Evolutionary conservation across 2,797 vertebrate genomes (phyloP), one percentile per base, ranked within the genome.

Genomic region (Spheniscus humboldti): DNA sequence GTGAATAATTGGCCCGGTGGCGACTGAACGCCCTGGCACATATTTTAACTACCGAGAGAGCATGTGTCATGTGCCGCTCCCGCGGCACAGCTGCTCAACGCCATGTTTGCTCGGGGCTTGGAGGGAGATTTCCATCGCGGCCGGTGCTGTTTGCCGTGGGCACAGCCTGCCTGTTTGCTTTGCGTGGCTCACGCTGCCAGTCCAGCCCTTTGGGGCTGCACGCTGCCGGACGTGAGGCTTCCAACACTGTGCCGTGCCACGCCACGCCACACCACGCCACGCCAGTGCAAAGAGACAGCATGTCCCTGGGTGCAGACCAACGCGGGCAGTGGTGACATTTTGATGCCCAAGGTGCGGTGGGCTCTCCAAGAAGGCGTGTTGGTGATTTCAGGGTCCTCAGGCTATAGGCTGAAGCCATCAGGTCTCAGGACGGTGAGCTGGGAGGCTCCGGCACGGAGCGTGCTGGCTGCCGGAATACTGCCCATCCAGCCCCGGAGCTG

Each of bases 171-270:
- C 85, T 89, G 28, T 90, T 94, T 76, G 92, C 73, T 78, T 48
- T 18, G 52, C 4, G 0, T 12, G 55, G 3, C 48, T 56, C 25
- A 1, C 2, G 18, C 20, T 25, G 18, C 22, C 13, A 3, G 27
- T 9, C 45, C 53, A 19, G 23, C 37, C 60, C 80, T 79, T 31
- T 1, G 35, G 43, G 43, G 31, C 18, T 20, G 19, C 39, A 0
- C 5, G 12, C 10, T 20, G 41, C 19, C 2, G 4, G 33, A 9
- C 4, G 4, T 0, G 64, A 13, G 33, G 13, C 13, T 56, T 50
- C 52, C 57, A 3, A 3, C 4, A 19, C 33, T 15, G 17, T 11
- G 47, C 45, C 10, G 9, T 4, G 39, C 33, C 43, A 8, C 11
- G 53, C 35, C 25, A 13, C 7, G n/a, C 35, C 25, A 13, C 7